These are phyloP conservation scores for Chamaetylas fuelleborni DNA, from an alignment of 2,113 vertebrate species.

Conservation along the genomic window DNA sequence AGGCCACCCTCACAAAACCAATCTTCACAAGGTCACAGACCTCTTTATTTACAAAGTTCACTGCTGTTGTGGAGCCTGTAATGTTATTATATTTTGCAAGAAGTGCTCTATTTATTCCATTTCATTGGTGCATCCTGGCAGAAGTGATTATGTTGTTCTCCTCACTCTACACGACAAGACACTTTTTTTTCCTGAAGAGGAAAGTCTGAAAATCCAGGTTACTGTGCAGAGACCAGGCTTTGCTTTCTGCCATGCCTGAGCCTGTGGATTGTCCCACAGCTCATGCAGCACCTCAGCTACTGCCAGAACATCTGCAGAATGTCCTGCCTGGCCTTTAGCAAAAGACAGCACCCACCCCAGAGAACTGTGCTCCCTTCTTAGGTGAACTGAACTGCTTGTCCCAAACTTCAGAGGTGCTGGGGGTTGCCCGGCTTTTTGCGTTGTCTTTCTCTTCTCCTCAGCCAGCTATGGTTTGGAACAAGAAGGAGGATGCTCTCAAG, in stretches of 20 bases:
- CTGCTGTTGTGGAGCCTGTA: background rate
- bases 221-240: background rate
- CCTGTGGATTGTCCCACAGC: background rate
- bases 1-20: background rate
- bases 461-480: background rate
- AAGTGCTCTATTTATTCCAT: background rate
- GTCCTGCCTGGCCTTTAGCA: background rate
- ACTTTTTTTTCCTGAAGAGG: background rate
- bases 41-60: background rate
- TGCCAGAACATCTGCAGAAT: background rate
- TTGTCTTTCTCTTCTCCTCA: background rate
- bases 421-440: background rate
- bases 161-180: background rate
- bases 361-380: background rate
- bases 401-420: background rate
- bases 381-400: background rate
- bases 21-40: background rate
- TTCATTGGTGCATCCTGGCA: background rate
- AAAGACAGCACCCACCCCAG: background rate
- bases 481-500: background rate
- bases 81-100: background rate
- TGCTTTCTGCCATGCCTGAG: background rate
- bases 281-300: accelerated
- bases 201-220: background rate
- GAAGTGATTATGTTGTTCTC: background rate